Evolutionary conservation across 2,797 vertebrate species (phyloP).

Genomic region (Anguilla obscura): DNA sequence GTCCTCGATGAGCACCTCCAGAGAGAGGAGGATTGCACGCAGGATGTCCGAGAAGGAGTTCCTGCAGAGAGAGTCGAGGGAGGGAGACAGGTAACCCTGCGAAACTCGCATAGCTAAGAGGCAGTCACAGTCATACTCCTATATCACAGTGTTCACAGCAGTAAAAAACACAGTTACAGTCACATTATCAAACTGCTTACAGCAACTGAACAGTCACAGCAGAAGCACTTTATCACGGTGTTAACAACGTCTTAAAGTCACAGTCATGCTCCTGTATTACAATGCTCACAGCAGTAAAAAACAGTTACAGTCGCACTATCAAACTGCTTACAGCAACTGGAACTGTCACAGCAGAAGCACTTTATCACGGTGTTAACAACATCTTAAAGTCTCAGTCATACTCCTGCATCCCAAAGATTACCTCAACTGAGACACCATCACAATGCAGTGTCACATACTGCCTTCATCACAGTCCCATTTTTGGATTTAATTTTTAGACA

Average conservation of each 20-base stretch:
- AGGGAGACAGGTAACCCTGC: no score
- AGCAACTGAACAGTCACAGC: neutral
- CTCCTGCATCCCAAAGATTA: neutral
- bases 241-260: neutral
- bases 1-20: slow-evolving; percentile 82
- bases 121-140: neutral
- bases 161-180: neutral
- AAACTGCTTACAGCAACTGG: neutral
- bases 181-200: neutral
- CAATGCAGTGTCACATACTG: neutral
- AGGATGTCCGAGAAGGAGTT: slow-evolving; percentile 82
- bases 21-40: slow-evolving; percentile 76
- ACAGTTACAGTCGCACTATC: neutral
- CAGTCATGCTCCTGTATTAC: neutral
- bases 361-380: neutral
- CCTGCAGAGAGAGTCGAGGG: slow-evolving; percentile 53
- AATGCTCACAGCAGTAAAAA: no score
- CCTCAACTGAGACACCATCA: no score
- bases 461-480: no score
- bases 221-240: neutral
- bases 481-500: no score
- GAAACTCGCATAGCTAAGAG: neutral
- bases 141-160: no score
- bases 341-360: neutral
- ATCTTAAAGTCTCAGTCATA: neutral